A percentile compares a stretch with the other conserved stretches of the same genome.
Conservation (phyloP, 2,797 vertebrate genomes). For the Megalops cyprinoides region DNA sequence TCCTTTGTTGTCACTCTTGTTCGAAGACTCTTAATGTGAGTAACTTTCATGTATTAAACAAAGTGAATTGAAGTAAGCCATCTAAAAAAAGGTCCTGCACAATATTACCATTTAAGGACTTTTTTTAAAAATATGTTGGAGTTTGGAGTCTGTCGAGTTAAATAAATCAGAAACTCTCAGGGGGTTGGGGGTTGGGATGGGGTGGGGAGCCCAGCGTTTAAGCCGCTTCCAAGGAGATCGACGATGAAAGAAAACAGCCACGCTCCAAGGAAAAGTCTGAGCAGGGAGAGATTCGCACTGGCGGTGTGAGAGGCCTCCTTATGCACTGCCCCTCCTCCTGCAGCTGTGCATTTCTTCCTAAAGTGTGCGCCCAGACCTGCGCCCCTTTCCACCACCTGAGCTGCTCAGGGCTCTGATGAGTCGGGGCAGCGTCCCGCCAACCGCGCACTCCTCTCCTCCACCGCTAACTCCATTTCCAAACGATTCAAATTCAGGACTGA, state of each 20-base stretch:
- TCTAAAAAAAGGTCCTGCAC: background rate
- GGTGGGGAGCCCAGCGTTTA: constrained; percentile 70
- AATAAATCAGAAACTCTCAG: background rate
- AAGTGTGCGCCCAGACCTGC: background rate
- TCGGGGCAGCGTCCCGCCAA: background rate
- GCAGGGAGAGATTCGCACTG: constrained; percentile 25
- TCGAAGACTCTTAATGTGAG: background rate
- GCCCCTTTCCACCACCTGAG: too few species aligned
- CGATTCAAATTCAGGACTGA: constrained; percentile 25
- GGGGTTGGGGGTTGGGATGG: constrained; percentile 62
- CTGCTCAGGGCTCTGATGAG: background rate
- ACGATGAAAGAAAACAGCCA: constrained; percentile 66
- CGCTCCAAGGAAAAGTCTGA: constrained; percentile 55
- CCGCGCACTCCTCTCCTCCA: background rate
- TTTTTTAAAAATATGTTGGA: background rate
- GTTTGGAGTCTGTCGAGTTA: background rate
- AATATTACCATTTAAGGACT: constrained; percentile 2
- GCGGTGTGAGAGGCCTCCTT: background rate
- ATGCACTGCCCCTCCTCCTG: too few species aligned
- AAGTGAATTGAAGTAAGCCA: background rate
- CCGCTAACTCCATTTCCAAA: background rate
- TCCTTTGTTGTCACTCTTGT: background rate
- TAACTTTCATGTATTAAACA: too few species aligned
- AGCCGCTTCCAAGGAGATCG: constrained; percentile 62
- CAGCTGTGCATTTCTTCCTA: background rate